Evolutionary conservation across 2,113 vertebrate genomes (phyloP).

Genomic region (Eonycteris spelaea): DNA sequence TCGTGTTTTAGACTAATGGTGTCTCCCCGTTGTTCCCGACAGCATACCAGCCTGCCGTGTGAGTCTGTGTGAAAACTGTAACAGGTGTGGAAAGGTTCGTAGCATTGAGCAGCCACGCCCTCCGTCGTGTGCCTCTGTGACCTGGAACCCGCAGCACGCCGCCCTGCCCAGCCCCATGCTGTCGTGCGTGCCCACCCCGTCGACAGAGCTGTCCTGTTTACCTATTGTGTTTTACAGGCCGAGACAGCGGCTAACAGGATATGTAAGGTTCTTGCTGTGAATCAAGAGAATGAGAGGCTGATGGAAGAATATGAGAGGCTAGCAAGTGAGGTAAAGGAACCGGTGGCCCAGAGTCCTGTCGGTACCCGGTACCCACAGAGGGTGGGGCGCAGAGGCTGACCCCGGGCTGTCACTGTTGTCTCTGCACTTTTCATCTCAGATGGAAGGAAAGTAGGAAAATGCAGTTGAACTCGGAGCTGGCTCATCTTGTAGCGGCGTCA

Average conservation of each 20-base stretch:
- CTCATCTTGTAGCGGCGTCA: background rate
- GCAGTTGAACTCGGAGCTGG: background rate
- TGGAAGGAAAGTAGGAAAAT: slow-evolving; percentile 19
- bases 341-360: background rate
- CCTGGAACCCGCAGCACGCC: slow-evolving; percentile 1
- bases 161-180: background rate
- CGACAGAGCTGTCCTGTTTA: slow-evolving; percentile 62
- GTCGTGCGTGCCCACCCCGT: slow-evolving; percentile 1
- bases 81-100: slow-evolving; percentile 45
- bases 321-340: slow-evolving; percentile 94
- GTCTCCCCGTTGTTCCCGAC: slow-evolving; percentile 38
- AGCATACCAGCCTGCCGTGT: slow-evolving; percentile 55
- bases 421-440: slow-evolving; percentile 42
- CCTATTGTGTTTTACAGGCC: slow-evolving; percentile 87
- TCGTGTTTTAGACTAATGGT: slow-evolving; percentile 54
- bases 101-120: background rate
- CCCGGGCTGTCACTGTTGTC: background rate
- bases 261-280: slow-evolving; percentile 98
- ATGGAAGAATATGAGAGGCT: slow-evolving; percentile 99
- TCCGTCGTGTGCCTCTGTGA: background rate
- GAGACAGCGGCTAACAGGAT: slow-evolving; percentile 99
- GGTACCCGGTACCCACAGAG: background rate
- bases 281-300: slow-evolving; percentile 99
- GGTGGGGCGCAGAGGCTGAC: background rate
- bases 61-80: slow-evolving; percentile 66